These are phyloP conservation scores for Brachynemurus nebulosus DNA, from an alignment of 2,888 invertebrate species.

Conservation along the genomic window DNA sequence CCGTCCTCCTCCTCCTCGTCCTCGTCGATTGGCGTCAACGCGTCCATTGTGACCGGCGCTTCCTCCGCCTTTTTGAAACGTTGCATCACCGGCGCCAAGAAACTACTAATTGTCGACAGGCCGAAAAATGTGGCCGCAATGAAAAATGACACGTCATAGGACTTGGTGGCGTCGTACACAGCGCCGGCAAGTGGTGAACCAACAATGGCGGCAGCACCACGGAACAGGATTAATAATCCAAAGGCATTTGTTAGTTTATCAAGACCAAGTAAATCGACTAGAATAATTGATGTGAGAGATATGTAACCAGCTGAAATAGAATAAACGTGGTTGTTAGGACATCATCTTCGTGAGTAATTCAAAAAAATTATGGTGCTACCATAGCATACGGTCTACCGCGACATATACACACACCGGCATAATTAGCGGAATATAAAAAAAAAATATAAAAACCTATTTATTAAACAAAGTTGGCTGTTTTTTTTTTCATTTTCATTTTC, in stretches of 20 bases:
- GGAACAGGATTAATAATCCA: conserved; percentile 86
- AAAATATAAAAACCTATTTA: too few relatives aligned
- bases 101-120: conserved; percentile 71
- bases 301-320: conserved; percentile 90
- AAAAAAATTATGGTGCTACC: background rate
- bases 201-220: conserved; percentile 86
- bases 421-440: too few relatives aligned
- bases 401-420: too few relatives aligned
- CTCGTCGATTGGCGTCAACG: conserved; percentile 70
- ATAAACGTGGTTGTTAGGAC: too few relatives aligned
- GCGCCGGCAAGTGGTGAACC: conserved; percentile 76
- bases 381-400: background rate
- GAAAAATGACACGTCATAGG: conserved; percentile 81
- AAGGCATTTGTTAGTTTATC: conserved; percentile 96
- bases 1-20: conserved; percentile 59
- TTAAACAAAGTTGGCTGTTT: too few relatives aligned
- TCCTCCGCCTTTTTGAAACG: conserved; percentile 39
- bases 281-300: conserved; percentile 92
- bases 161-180: conserved; percentile 74
- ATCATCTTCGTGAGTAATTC: background rate
- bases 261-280: conserved; percentile 89
- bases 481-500: too few relatives aligned
- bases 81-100: conserved; percentile 62
- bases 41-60: conserved; percentile 49
- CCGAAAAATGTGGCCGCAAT: conserved; percentile 84